Percentiles rank a stretch among this genome's conserved stretches.
phyloP scores from a whole-genome alignment of 2,797 vertebrate species.

The Cercopithecus hamlyni region DNA sequence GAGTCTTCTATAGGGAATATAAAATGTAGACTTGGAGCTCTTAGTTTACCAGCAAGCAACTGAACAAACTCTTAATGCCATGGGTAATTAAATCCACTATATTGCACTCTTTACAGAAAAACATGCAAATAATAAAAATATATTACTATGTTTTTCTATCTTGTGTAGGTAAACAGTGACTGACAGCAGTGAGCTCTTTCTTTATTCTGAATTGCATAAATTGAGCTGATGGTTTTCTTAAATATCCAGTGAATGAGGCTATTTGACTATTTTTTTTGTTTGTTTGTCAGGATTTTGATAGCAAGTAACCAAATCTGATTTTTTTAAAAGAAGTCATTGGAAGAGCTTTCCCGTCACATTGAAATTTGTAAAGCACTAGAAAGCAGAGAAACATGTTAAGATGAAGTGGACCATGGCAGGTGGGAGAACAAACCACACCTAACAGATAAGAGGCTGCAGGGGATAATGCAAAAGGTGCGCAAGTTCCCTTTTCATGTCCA shows the following conservation, averaged over 20 bases:
- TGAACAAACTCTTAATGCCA: background rate
- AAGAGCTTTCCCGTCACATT: background rate
- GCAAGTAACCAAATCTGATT: background rate
- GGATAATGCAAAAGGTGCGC: accelerated
- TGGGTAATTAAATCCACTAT: background rate
- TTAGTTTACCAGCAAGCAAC: background rate
- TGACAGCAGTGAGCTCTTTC: background rate
- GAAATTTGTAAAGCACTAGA: background rate
- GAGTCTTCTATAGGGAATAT: background rate
- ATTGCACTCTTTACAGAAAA: background rate
- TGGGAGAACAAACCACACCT: background rate
- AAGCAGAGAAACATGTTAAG: background rate
- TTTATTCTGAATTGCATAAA: background rate
- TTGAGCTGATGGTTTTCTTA: background rate
- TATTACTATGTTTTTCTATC: background rate
- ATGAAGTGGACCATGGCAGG: too few species aligned
- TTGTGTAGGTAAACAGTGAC: background rate
- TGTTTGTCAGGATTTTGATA: background rate
- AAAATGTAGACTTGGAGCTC: background rate
- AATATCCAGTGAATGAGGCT: background rate
- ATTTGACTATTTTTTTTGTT: background rate
- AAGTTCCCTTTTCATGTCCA: background rate
- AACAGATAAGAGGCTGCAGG: background rate
- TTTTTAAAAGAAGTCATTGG: background rate
- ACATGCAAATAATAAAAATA: background rate